A percentile compares a stretch with the other conserved stretches of the same genome.
Evolutionary conservation across 2,113 vertebrate species (phyloP).

Genomic region (Callocephalon fimbriatum): DNA sequence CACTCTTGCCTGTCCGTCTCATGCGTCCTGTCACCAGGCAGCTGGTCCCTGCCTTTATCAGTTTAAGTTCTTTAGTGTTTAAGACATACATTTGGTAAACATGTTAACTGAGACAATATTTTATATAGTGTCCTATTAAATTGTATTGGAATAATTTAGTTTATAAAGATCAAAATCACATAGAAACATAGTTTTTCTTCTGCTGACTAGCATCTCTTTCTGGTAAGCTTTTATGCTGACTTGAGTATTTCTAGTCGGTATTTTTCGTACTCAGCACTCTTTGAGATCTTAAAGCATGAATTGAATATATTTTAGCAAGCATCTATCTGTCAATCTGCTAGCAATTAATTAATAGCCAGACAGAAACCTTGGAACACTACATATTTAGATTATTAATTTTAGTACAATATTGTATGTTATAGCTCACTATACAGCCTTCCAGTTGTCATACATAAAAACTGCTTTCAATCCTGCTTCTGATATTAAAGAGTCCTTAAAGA

Average conservation of each 20-base stretch:
- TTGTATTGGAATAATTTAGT: neutral
- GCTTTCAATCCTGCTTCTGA: neutral
- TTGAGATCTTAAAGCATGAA: neutral
- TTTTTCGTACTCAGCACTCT: slow-evolving; percentile 26
- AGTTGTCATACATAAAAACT: neutral
- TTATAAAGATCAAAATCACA: neutral
- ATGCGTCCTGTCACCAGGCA: neutral
- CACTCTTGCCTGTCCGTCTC: neutral
- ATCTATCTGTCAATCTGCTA: neutral
- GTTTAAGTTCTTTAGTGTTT: neutral
- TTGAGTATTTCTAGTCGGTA: neutral
- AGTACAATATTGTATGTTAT: neutral
- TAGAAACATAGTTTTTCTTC: slow-evolving; percentile 7
- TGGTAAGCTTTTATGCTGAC: slow-evolving; percentile 24
- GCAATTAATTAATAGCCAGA: slow-evolving; percentile 38
- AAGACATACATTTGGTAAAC: neutral
- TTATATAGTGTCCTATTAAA: neutral
- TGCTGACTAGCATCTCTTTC: slow-evolving; percentile 5
- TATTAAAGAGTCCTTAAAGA: neutral
- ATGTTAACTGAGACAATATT: neutral
- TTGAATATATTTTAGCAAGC: slow-evolving; percentile 16
- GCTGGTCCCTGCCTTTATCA: neutral
- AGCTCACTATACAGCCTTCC: neutral
- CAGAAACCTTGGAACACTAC: neutral
- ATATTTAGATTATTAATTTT: slow-evolving; percentile 32